A percentile compares a stretch with the other conserved stretches of the same genome.
These are phyloP conservation scores for Oreochromis grahami DNA, from an alignment of 2,797 vertebrate genomes.

Conservation along the genomic window DNA sequence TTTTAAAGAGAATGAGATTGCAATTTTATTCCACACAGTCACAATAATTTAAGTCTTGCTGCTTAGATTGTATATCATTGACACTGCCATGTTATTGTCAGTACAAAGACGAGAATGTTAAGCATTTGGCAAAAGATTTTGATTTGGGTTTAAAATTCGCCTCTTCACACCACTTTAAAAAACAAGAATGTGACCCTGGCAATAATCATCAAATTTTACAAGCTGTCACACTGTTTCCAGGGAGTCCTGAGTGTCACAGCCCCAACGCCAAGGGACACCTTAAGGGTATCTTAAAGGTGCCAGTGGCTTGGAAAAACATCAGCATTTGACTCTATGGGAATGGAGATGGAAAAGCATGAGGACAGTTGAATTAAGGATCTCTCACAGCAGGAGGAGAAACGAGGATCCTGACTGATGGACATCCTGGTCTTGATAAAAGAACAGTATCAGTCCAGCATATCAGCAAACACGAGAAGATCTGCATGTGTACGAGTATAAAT, in stretches of 20 bases:
- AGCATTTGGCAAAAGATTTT: background rate
- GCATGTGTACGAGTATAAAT: conserved; percentile 14
- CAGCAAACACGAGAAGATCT: conserved; percentile 32
- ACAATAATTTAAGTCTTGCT: background rate
- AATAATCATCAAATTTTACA: background rate
- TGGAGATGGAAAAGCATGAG: background rate
- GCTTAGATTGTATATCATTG: background rate
- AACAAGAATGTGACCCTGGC: background rate
- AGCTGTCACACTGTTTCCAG: background rate
- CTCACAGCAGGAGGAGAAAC: background rate
- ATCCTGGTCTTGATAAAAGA: background rate
- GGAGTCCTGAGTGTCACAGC: background rate
- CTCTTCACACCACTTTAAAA: background rate
- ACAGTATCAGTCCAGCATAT: background rate
- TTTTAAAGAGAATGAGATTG: background rate
- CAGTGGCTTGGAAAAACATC: background rate
- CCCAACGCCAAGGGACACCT: background rate
- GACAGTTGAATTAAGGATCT: background rate
- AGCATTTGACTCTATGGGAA: background rate
- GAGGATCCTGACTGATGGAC: background rate
- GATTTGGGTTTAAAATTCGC: background rate
- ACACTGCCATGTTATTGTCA: background rate
- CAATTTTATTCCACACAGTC: background rate
- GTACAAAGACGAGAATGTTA: background rate
- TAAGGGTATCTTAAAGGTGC: background rate